These are phyloP conservation scores for Tragelaphus buxtoni DNA, from an alignment of 2,113 vertebrate genomes.

Conservation along the genomic window DNA sequence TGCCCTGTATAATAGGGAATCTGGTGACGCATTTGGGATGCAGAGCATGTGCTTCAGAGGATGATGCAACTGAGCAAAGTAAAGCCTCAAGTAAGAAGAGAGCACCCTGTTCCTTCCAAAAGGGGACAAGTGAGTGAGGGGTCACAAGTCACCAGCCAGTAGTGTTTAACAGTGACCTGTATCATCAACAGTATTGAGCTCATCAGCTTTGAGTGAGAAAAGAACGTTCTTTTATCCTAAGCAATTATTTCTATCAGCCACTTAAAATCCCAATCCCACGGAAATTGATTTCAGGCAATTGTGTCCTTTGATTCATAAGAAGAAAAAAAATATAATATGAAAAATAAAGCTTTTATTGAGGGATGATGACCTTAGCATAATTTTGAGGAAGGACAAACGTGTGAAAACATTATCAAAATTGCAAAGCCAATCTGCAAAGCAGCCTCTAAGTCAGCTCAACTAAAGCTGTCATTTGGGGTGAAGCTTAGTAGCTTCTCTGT, in stretches of 20 bases:
- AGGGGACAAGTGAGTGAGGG: neutral
- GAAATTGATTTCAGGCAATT: neutral
- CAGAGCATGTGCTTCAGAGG: neutral
- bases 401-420: neutral
- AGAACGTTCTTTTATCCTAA: neutral
- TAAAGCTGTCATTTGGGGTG: neutral
- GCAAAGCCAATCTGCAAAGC: neutral
- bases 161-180: neutral
- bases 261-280: neutral
- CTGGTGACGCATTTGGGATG: neutral
- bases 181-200: neutral
- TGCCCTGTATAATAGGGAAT: neutral
- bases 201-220: neutral
- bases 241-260: neutral
- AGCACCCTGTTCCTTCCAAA: neutral
- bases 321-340: neutral
- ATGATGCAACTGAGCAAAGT: neutral
- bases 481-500: neutral
- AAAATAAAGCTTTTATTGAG: neutral
- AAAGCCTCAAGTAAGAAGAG: neutral
- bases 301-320: neutral
- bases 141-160: neutral
- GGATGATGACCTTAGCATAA: neutral
- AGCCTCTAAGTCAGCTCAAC: neutral
- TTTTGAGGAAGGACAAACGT: neutral